These are phyloP conservation scores for Ecdyonurus torrentis DNA, from an alignment of 2,888 invertebrate species.

Conservation along the genomic window DNA sequence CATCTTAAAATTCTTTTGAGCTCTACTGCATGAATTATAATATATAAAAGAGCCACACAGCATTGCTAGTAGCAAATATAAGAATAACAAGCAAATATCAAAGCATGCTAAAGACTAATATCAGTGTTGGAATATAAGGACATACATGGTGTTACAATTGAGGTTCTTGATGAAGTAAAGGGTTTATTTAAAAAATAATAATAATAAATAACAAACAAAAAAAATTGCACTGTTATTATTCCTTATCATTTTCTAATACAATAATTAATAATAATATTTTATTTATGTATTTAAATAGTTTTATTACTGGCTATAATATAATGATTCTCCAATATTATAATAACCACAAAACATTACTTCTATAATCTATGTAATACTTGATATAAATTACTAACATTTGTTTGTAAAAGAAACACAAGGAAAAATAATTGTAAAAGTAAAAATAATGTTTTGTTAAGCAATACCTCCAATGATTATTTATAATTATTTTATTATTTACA, in stretches of 20 bases:
- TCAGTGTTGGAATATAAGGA: conserved; percentile 1
- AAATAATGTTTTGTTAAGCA: too few species aligned
- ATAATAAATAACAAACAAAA: neutral
- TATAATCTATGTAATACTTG: too few species aligned
- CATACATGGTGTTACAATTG: conserved; percentile 1
- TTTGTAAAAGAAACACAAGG: too few species aligned
- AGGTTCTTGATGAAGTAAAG: neutral
- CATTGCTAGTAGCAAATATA: neutral
- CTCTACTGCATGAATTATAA: neutral
- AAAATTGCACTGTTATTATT: too few species aligned
- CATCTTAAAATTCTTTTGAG: neutral
- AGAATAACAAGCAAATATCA: conserved; percentile 1
- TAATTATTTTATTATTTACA: too few species aligned
- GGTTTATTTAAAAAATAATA: too few species aligned
- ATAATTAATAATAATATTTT: neutral
- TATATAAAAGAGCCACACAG: conserved; percentile 1
- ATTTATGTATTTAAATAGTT: neutral
- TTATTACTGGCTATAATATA: neutral
- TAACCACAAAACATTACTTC: neutral
- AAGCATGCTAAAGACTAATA: neutral
- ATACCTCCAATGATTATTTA: too few species aligned
- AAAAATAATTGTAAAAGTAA: neutral
- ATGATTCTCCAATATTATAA: neutral
- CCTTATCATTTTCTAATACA: too few species aligned
- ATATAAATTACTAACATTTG: too few species aligned